These are phyloP conservation scores for Thalpophila matura DNA, from an alignment of 2,888 invertebrate species.

Conservation along the genomic window DNA sequence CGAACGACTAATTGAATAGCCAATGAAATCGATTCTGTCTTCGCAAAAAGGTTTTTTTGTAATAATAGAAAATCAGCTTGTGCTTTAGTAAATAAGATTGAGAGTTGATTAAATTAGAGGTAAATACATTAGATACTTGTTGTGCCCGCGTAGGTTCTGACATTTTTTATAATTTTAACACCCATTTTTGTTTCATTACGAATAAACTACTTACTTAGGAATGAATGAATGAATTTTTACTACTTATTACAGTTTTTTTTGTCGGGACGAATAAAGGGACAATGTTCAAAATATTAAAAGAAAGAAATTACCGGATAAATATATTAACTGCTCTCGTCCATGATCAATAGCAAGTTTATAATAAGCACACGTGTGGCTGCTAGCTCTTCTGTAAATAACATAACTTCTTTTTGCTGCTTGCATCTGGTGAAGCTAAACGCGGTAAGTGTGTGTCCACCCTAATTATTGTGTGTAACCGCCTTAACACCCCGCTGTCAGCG, in stretches of 20 bases:
- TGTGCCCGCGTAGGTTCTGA: too few relatives aligned
- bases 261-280: too few relatives aligned
- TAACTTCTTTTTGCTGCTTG: conserved; percentile 87
- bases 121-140: too few relatives aligned
- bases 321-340: conserved; percentile 52
- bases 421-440: conserved; percentile 86
- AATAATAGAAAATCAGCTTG: conserved; percentile 14
- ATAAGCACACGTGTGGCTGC: conserved; percentile 72
- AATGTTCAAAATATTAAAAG: background rate
- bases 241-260: too few relatives aligned
- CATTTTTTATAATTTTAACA: too few relatives aligned
- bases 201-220: too few relatives aligned
- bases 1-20: conserved; percentile 21
- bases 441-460: conserved; percentile 79
- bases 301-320: too few relatives aligned
- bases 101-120: conserved; percentile 3
- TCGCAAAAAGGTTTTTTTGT: background rate
- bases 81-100: background rate
- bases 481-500: conserved; percentile 17
- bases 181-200: too few relatives aligned
- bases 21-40: conserved; percentile 21
- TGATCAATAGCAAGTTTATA: conserved; percentile 21
- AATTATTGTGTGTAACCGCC: conserved; percentile 41
- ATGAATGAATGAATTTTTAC: too few relatives aligned
- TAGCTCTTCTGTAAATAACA: conserved; percentile 85